Evolutionary conservation across 2,888 invertebrate species (phyloP).

Genomic region (Eristalinus aeneus): DNA sequence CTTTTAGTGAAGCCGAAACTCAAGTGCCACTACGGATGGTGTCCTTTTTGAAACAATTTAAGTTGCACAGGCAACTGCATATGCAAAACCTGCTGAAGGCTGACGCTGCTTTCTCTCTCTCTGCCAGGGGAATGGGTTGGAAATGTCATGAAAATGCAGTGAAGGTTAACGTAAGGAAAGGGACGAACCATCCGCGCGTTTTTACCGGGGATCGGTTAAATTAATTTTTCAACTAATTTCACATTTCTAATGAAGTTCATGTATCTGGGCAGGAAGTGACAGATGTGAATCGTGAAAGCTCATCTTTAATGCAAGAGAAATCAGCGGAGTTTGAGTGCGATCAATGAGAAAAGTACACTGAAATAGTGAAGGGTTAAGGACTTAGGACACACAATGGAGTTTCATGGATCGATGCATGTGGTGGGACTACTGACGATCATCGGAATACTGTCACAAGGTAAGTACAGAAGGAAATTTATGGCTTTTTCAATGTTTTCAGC

Average conservation of each 20-base stretch:
- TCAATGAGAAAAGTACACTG: neutral
- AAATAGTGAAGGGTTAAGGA: neutral
- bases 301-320: neutral
- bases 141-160: neutral
- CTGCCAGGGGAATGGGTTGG: neutral
- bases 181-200: neutral
- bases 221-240: neutral
- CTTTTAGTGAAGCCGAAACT: constrained; percentile 48
- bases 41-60: neutral
- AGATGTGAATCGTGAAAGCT: neutral
- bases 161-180: neutral
- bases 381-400: constrained; percentile 27
- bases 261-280: neutral
- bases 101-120: neutral
- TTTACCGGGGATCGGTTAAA: too few relatives aligned
- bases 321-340: neutral
- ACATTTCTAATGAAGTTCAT: neutral
- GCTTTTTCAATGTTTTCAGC: too few relatives aligned
- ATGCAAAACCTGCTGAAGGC: neutral
- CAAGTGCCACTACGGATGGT: constrained; percentile 13
- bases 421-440: constrained; percentile 39
- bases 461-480: too few relatives aligned
- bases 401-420: constrained; percentile 22
- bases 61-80: neutral
- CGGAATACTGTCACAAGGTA: constrained; percentile 55